phyloP scores from a whole-genome alignment of 2,797 vertebrate species.

The Agapornis canus region DNA sequence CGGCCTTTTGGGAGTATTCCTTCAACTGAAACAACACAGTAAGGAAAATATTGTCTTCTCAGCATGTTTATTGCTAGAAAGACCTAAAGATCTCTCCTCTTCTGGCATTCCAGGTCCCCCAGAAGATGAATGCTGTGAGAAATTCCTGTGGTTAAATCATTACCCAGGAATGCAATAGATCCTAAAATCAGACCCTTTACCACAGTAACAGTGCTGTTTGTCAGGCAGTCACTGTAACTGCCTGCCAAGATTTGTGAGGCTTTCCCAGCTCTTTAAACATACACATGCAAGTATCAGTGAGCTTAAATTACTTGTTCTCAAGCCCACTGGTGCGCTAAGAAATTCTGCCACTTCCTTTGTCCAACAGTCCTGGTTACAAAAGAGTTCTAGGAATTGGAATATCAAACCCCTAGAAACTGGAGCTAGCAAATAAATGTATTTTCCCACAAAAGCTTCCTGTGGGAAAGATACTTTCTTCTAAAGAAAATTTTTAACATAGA shows the following conservation, averaged over 20 bases:
- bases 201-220: not conserved
- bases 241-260: not conserved
- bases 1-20: constrained; percentile 97
- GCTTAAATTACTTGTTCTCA: not conserved
- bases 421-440: not conserved
- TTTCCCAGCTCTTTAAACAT: not conserved
- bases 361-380: not conserved
- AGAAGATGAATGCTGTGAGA: not conserved
- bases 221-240: not conserved
- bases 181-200: not conserved
- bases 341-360: not conserved
- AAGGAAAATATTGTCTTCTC: not conserved
- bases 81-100: not conserved
- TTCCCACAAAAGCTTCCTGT: not conserved
- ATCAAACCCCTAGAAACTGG: not conserved
- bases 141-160: not conserved
- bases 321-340: not conserved
- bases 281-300: not conserved
- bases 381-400: not conserved
- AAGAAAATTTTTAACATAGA: not conserved
- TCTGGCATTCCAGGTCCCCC: not conserved
- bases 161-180: not conserved
- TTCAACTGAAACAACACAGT: constrained; percentile 83
- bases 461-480: not conserved
- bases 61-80: not conserved